phyloP scores from a whole-genome alignment of 2,797 vertebrate genomes.

The Chrosomus eos region DNA sequence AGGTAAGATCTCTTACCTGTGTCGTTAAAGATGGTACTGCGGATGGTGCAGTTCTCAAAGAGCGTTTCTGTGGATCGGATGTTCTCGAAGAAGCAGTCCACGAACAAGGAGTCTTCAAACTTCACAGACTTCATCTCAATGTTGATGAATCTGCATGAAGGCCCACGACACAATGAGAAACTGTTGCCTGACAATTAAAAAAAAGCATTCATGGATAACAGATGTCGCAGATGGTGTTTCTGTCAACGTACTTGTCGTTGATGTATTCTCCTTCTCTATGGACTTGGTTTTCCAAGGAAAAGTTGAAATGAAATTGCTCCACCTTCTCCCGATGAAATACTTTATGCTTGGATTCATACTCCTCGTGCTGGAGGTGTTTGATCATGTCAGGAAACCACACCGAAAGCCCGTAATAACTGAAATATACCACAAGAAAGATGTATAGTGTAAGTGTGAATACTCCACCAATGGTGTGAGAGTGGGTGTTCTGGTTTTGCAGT shows the following conservation, averaged over 20 bases:
- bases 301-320: slow-evolving; percentile 89
- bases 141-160: slow-evolving; percentile 83
- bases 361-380: slow-evolving; percentile 89
- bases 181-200: neutral
- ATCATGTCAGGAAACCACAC: slow-evolving; percentile 99
- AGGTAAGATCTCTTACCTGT: slow-evolving; percentile 79
- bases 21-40: slow-evolving; percentile 86
- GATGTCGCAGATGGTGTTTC: neutral
- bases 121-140: slow-evolving; percentile 93
- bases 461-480: no score
- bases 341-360: slow-evolving; percentile 86
- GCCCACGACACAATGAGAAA: slow-evolving; percentile 36
- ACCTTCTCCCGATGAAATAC: slow-evolving; percentile 83
- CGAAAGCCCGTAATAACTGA: slow-evolving; percentile 92
- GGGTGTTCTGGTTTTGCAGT: neutral
- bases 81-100: slow-evolving; percentile 91
- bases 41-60: slow-evolving; percentile 94
- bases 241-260: slow-evolving; percentile 85
- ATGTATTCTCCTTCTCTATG: slow-evolving; percentile 88
- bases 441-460: neutral
- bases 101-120: slow-evolving; percentile 92
- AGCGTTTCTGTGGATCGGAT: slow-evolving; percentile 88
- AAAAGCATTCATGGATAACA: slow-evolving; percentile 30
- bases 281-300: slow-evolving; percentile 92
- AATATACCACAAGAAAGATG: slow-evolving; percentile 43